Evolutionary conservation across 2,888 invertebrate species (phyloP), one percentile per base, ranked within the genome.

Genomic region (Eristalis intricaria): DNA sequence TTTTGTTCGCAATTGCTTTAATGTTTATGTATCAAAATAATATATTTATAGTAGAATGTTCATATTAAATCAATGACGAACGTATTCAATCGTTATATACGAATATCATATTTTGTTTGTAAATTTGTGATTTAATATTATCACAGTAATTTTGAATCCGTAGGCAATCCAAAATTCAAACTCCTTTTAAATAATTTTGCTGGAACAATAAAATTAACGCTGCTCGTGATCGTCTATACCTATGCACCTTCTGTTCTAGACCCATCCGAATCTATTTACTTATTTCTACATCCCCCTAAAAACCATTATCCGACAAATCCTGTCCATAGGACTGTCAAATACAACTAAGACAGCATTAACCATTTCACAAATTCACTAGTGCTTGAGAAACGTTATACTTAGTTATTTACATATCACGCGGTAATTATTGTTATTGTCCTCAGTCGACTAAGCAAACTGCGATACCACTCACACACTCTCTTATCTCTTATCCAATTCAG

Each of bases 381-480:
- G 68, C 80, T 80, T 80, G 26, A 43, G 60, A 74, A 79, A 60
- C 71, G 65, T 40, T 71, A 43, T 60, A 43, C 71, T 66, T 7
- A 35, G 26, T 58, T 76, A 81, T 85, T 81, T 80, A 81, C 81
- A 76, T 73, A 81, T 77, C 81, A 77, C 81, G 73, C 64, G 29
- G 43, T 73, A 38, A 77, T 81, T 69, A 85, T 81, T 81, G 77
- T 81, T 77, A 81, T 85, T 73, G 76, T 81, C 69, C 81, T 81
- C 43, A 15, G 65, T 61, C 76, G 76, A 43, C 82, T 76, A 4
- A 50, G n/a, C 19, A 50, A 50, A 19, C 50, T 1, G n/a, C 50
- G 19, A 50, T 50, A 43, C n/a, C n/a, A 43, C 43, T 43, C 4
- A 5, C 1, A 13, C 7, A 43, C 7, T n/a, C 19, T 19, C 50